Evolutionary conservation across 2,113 vertebrate genomes (phyloP).

Genomic region (Solea solea): DNA sequence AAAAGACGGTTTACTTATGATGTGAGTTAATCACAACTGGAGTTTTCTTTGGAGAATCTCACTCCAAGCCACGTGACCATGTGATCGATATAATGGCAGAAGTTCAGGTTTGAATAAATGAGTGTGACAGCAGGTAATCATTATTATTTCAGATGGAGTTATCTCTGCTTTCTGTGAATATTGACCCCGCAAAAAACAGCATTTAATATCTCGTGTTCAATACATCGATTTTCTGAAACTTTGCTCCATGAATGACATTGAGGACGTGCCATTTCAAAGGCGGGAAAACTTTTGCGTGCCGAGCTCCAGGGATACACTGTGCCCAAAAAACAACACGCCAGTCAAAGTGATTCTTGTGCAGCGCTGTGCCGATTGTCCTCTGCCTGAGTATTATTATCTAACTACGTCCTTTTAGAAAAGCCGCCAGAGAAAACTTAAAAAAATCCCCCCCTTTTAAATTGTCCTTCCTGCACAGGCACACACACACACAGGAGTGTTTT

Average conservation of each 20-base stretch:
- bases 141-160: conserved; percentile 11
- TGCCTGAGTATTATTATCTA: neutral
- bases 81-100: conserved; percentile 5
- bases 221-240: conserved; percentile 14
- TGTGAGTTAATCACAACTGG: neutral
- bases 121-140: neutral
- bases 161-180: neutral
- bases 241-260: conserved; percentile 19
- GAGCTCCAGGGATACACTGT: neutral
- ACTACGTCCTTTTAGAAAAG: neutral
- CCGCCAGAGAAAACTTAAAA: conserved; percentile 7
- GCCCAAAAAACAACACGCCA: neutral
- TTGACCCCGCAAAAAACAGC: conserved; percentile 7
- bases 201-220: neutral
- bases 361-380: neutral
- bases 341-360: neutral
- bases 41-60: neutral
- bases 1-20: neutral
- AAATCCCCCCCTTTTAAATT: conserved; percentile 24
- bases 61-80: conserved; percentile 5
- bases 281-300: neutral
- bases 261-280: conserved; percentile 3
- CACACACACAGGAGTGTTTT: conserved; percentile 41
- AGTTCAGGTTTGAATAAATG: conserved; percentile 22
- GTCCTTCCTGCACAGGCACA: conserved; percentile 13